Conservation (phyloP, 2,888 invertebrate genomes). For the Dryocosmus kuriphilus region DNA sequence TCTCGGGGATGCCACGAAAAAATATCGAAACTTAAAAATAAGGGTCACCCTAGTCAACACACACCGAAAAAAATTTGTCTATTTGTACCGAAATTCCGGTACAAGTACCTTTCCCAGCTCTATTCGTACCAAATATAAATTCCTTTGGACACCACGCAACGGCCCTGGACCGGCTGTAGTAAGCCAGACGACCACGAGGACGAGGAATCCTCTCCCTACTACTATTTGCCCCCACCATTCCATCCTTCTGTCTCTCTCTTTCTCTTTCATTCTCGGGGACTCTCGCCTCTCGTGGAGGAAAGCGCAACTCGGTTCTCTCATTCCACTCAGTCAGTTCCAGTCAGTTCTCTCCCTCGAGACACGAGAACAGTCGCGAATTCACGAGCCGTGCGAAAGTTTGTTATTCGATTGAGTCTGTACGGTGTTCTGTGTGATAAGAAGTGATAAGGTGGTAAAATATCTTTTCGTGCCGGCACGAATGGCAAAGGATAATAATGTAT, state of each 20-base stretch:
- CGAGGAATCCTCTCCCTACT: neutral
- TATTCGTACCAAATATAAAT: too few relatives aligned
- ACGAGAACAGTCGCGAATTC: neutral
- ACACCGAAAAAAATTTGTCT: too few relatives aligned
- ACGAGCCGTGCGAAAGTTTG: neutral
- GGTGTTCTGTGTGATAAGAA: neutral
- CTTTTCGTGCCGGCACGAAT: neutral
- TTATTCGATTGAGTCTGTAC: neutral
- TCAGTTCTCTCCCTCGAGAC: too few relatives aligned
- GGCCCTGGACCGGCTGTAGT: conserved; percentile 9
- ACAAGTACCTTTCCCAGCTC: too few relatives aligned
- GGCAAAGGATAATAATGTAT: neutral
- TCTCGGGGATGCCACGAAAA: too few relatives aligned
- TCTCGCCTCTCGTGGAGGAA: neutral
- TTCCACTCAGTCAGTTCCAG: neutral
- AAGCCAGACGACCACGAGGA: conserved; percentile 22
- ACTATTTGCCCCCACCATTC: neutral
- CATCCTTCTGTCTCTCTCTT: neutral
- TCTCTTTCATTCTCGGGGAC: neutral
- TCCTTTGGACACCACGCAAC: neutral
- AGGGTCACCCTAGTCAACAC: too few relatives aligned
- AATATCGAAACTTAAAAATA: too few relatives aligned
- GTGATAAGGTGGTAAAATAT: neutral
- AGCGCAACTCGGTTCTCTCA: too few relatives aligned
- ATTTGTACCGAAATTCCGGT: too few relatives aligned